These are phyloP conservation scores for Ictalurus punctatus DNA, from an alignment of 2,113 vertebrate genomes.

Conservation along the genomic window DNA sequence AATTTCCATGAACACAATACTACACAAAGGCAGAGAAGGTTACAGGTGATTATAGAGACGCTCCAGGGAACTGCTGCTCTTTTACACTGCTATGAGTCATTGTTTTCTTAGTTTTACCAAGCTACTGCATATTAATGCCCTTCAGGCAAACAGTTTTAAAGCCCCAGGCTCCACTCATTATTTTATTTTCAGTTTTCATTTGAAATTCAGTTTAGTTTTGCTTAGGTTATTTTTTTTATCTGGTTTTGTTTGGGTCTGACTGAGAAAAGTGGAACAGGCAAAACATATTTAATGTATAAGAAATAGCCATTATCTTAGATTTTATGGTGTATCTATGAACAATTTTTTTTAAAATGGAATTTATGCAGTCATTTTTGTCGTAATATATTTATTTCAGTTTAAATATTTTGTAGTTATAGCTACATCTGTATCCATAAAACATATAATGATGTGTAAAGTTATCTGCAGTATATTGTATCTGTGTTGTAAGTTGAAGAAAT, in stretches of 20 bases:
- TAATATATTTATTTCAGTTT: not conserved
- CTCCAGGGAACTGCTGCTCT: constrained; percentile 28
- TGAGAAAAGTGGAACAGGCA: not conserved
- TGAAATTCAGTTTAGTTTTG: not conserved
- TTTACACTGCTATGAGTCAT: constrained; percentile 30
- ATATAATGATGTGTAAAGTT: not conserved
- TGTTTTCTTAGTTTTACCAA: constrained; percentile 20
- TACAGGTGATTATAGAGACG: constrained; percentile 37
- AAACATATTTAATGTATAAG: not conserved
- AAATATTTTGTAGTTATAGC: not conserved
- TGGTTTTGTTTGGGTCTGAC: not conserved
- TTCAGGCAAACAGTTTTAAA: constrained; percentile 8
- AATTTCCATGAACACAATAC: constrained; percentile 25
- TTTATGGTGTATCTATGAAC: not conserved
- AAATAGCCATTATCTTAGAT: not conserved
- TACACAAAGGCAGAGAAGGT: constrained; percentile 21
- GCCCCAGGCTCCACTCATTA: not conserved
- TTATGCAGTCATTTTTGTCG: not conserved
- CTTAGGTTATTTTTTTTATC: no score
- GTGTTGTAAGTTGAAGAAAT: not conserved
- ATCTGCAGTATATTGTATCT: not conserved
- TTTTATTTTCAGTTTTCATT: constrained; percentile 20
- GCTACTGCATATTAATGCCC: constrained; percentile 11
- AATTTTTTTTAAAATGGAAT: not conserved
- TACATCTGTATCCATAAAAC: not conserved